Evolutionary conservation across 2,888 invertebrate species (phyloP).

Genomic region (Priocnemis perturbator): DNA sequence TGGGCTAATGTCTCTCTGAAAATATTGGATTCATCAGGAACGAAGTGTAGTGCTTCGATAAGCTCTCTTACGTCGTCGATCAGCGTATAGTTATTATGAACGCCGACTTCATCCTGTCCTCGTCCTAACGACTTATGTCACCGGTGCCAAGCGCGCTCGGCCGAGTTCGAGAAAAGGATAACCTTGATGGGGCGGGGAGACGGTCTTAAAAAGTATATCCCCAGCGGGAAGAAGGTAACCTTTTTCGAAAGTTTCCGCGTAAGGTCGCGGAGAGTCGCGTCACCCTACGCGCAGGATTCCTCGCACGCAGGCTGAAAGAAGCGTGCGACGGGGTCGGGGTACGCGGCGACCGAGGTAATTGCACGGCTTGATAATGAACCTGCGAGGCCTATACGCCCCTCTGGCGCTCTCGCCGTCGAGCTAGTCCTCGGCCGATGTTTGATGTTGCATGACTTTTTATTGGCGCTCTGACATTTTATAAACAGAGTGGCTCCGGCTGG

Average conservation of each 20-base stretch:
- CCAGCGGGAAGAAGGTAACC: slow-evolving; percentile 22
- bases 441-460: slow-evolving; percentile 78
- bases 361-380: slow-evolving; percentile 64
- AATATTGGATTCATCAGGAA: too few species aligned
- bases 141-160: too few species aligned
- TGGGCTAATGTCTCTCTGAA: too few species aligned
- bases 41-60: too few species aligned
- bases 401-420: slow-evolving; percentile 47
- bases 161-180: too few species aligned
- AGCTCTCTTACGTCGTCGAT: too few species aligned
- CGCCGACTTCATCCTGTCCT: too few species aligned
- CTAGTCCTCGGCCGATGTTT: slow-evolving; percentile 64
- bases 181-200: too few species aligned
- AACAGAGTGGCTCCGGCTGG: slow-evolving; percentile 59
- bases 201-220: too few species aligned
- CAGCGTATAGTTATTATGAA: too few species aligned
- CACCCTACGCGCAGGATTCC: too few species aligned
- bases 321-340: neutral
- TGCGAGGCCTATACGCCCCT: slow-evolving; percentile 41
- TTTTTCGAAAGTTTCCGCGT: slow-evolving; percentile 23
- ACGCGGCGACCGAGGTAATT: slow-evolving; percentile 52
- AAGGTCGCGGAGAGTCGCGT: slow-evolving; percentile 18
- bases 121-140: too few species aligned
- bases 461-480: slow-evolving; percentile 77
- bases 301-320: neutral